A percentile compares a stretch with the other conserved stretches of the same genome.
Conservation (phyloP, 2,113 vertebrate genomes). For the Campylomormyrus numenius region DNA sequence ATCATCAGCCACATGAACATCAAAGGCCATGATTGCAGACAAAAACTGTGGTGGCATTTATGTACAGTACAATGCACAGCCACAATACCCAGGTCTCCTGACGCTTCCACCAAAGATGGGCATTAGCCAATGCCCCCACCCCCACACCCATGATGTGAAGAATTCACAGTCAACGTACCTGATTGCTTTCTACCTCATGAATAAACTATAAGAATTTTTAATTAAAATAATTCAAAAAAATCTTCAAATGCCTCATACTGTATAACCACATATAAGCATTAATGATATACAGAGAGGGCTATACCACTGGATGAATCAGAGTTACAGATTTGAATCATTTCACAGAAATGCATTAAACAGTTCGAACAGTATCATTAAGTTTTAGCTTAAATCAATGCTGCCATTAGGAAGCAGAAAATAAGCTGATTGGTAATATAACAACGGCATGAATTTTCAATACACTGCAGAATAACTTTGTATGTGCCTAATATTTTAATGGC, state of each 20-base stretch:
- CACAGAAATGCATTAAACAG: slow-evolving; percentile 2
- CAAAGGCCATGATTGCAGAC: not conserved
- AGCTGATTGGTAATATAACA: not conserved
- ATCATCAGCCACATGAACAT: not conserved
- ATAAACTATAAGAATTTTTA: not conserved
- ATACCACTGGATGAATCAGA: not conserved
- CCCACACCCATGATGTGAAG: not conserved
- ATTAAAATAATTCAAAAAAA: not conserved
- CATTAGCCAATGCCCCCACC: not conserved
- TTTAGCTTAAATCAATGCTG: not conserved
- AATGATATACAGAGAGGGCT: not conserved
- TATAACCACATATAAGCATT: not conserved
- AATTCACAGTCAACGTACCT: not conserved
- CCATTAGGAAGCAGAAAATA: not conserved
- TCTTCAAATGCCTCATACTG: not conserved
- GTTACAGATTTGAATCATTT: not conserved
- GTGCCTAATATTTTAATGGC: not conserved
- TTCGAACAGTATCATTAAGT: not conserved
- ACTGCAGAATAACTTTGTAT: not conserved
- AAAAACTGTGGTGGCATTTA: not conserved
- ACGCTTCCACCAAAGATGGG: not conserved
- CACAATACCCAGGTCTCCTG: not conserved
- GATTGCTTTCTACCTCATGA: not conserved
- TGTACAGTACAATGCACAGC: not conserved
- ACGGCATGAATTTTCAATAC: not conserved